phyloP scores from a whole-genome alignment of 2,797 vertebrate genomes.

The Pangasius larnaudii region DNA sequence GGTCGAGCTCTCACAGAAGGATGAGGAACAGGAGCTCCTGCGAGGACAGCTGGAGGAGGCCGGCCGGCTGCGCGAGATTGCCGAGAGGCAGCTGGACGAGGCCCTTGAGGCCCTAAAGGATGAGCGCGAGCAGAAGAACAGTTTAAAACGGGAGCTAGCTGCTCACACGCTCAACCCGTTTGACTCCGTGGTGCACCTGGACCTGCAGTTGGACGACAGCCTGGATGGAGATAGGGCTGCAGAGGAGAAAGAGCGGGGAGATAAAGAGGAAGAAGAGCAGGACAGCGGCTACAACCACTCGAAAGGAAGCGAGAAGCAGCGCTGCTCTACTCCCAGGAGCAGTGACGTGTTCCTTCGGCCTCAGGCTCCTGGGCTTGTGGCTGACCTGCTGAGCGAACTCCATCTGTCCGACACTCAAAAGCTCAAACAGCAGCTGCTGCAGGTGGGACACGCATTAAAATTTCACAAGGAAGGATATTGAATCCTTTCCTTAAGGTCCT shows the following conservation, averaged over 20 bases:
- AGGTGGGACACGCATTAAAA: slow-evolving; percentile 69
- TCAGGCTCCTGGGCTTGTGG: slow-evolving; percentile 76
- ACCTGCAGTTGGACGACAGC: slow-evolving; percentile 78
- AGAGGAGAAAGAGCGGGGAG: slow-evolving; percentile 69
- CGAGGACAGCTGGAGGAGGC: slow-evolving; percentile 80
- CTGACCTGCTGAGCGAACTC: slow-evolving; percentile 84
- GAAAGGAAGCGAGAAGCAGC: slow-evolving; percentile 72
- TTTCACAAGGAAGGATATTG: slow-evolving; percentile 6
- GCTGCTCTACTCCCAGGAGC: slow-evolving; percentile 76
- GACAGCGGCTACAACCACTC: slow-evolving; percentile 70
- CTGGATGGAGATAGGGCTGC: slow-evolving; percentile 66
- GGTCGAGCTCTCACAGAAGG: slow-evolving; percentile 81
- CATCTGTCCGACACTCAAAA: slow-evolving; percentile 85
- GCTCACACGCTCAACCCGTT: slow-evolving; percentile 75
- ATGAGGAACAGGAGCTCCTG: slow-evolving; percentile 80
- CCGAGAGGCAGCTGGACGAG: slow-evolving; percentile 84
- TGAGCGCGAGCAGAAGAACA: slow-evolving; percentile 86
- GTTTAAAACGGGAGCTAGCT: slow-evolving; percentile 79
- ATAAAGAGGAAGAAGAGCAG: slow-evolving; percentile 71
- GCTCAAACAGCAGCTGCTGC: slow-evolving; percentile 83
- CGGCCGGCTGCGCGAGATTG: slow-evolving; percentile 76
- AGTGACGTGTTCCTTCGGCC: slow-evolving; percentile 73
- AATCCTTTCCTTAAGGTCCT: neutral
- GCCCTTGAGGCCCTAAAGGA: slow-evolving; percentile 84
- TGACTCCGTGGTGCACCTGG: slow-evolving; percentile 78